Evolutionary conservation across 2,888 invertebrate species (phyloP).

Genomic region (Epinotia brunnichana): DNA sequence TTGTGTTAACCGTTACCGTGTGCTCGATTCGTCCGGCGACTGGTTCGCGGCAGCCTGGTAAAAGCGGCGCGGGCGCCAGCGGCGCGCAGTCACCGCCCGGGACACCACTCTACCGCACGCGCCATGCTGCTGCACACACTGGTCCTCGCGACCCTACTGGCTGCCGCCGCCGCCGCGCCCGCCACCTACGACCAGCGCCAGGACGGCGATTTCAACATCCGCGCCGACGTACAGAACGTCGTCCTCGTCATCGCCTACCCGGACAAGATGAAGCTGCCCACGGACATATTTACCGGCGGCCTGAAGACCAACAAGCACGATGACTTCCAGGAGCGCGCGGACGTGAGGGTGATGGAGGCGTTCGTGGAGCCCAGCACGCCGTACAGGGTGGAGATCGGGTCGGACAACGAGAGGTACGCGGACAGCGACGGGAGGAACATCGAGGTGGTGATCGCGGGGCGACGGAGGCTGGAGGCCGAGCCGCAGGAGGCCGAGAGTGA

Average conservation of each 20-base stretch:
- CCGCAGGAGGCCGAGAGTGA: constrained; percentile 52
- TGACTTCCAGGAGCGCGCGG: constrained; percentile 70
- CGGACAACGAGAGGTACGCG: constrained; percentile 56
- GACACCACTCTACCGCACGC: constrained; percentile 66
- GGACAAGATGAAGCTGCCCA: constrained; percentile 57
- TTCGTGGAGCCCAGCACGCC: constrained; percentile 88
- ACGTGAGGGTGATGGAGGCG: constrained; percentile 74
- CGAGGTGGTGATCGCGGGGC: constrained; percentile 73
- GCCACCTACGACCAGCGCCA: constrained; percentile 88
- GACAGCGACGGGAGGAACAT: constrained; percentile 63
- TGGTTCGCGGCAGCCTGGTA: constrained; percentile 74
- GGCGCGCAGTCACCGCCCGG: constrained; percentile 66
- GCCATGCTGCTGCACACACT: constrained; percentile 64
- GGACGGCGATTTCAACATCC: constrained; percentile 89
- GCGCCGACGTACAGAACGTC: constrained; percentile 89
- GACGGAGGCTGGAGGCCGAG: constrained; percentile 62
- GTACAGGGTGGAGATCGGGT: constrained; percentile 86
- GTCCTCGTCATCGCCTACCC: constrained; percentile 87
- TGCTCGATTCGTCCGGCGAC: constrained; percentile 74
- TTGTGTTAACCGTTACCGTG: constrained; percentile 79
- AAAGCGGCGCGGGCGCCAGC: constrained; percentile 73
- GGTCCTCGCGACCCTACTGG: constrained; percentile 59
- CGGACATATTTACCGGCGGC: constrained; percentile 53
- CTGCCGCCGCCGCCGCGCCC: constrained; percentile 65
- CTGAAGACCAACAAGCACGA: constrained; percentile 55